Evolutionary conservation across 2,113 vertebrate genomes (phyloP).

Genomic region (Microtus oregoni): DNA sequence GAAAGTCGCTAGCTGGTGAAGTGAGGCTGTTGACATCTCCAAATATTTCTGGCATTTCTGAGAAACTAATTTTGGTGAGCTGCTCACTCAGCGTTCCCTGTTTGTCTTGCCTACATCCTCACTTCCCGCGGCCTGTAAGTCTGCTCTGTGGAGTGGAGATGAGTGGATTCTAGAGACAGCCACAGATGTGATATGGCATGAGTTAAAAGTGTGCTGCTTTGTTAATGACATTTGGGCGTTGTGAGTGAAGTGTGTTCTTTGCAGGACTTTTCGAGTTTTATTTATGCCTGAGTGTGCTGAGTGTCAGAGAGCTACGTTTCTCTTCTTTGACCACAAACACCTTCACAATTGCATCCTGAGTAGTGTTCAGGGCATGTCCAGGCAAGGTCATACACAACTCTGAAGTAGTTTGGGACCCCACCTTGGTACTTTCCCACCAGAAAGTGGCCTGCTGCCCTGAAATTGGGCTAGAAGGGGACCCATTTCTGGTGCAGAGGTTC

Average conservation of each 20-base stretch:
- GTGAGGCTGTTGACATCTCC: not conserved
- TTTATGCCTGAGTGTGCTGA: not conserved
- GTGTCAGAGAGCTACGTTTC: not conserved
- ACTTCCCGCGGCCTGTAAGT: not conserved
- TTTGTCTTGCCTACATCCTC: not conserved
- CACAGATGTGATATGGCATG: fast-evolving
- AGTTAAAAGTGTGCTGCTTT: not conserved
- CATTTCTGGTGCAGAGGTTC: too few relatives aligned
- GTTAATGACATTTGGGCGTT: not conserved
- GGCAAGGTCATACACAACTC: not conserved
- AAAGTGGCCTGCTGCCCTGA: not conserved
- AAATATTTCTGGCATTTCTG: not conserved
- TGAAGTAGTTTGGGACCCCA: not conserved
- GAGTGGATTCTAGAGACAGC: not conserved
- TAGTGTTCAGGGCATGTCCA: not conserved
- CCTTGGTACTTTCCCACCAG: not conserved
- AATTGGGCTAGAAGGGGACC: not conserved
- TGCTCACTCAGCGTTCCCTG: not conserved
- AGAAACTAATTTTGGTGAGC: not conserved
- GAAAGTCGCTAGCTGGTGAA: not conserved
- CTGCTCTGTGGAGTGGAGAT: not conserved
- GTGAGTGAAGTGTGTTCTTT: not conserved
- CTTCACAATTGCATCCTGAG: not conserved
- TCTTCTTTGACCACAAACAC: fast-evolving
- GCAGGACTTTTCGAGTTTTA: not conserved